These are phyloP conservation scores for Ornithoptera alexandrae DNA, from an alignment of 2,888 invertebrate species.

Conservation along the genomic window DNA sequence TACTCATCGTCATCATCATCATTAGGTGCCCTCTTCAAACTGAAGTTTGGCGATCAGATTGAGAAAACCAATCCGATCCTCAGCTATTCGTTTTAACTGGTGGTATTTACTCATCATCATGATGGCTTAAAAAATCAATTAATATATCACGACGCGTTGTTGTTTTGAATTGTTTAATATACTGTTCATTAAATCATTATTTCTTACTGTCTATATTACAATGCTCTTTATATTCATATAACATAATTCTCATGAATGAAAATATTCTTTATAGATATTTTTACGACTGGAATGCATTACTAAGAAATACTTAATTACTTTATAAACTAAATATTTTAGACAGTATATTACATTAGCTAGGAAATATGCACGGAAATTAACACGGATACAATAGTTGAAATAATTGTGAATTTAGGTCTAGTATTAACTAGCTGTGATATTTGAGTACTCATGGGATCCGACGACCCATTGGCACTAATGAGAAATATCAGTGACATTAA, in stretches of 20 bases:
- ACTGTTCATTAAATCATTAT: background rate
- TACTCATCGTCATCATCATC: too few relatives aligned
- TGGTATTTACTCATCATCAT: too few relatives aligned
- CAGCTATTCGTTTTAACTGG: too few relatives aligned
- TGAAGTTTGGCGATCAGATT: too few relatives aligned
- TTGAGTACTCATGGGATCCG: background rate
- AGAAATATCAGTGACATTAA: background rate
- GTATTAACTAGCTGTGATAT: background rate
- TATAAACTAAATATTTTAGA: background rate
- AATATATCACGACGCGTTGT: background rate
- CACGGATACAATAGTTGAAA: background rate
- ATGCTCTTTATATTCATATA: background rate
- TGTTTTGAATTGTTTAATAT: background rate
- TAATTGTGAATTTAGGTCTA: slow-evolving; percentile 2
- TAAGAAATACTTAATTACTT: background rate
- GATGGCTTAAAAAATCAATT: too few relatives aligned
- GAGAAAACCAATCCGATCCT: too few relatives aligned
- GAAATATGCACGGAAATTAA: background rate
- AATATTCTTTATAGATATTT: background rate
- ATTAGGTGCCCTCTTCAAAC: too few relatives aligned
- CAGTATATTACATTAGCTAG: background rate
- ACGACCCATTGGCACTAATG: background rate
- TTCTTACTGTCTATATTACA: background rate
- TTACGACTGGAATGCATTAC: background rate
- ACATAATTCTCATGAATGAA: background rate